Conservation (phyloP, 2,888 invertebrate genomes). For the Tenthredo scrophulariae region DNA sequence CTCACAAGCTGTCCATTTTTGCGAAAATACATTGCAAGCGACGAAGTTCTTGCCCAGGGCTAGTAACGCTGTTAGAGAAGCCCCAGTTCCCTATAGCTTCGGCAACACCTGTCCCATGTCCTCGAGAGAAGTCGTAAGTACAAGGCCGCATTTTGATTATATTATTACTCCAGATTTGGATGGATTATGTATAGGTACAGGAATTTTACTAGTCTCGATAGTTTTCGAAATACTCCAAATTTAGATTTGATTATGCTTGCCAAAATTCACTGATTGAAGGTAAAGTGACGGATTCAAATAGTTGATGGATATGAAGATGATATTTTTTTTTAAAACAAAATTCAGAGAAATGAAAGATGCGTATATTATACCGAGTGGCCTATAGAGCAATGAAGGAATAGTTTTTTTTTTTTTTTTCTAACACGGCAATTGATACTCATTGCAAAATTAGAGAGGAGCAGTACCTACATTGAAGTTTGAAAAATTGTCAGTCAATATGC, state of each 20-base stretch:
- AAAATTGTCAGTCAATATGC: constrained; percentile 46
- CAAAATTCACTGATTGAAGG: constrained; percentile 7
- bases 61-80: constrained; percentile 68
- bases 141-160: constrained; percentile 61
- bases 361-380: background rate
- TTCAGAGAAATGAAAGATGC: background rate
- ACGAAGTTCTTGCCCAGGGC: constrained; percentile 68
- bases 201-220: background rate
- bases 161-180: background rate
- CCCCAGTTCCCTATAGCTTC: constrained; percentile 75
- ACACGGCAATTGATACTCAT: too few relatives aligned
- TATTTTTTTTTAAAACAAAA: background rate
- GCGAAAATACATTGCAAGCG: constrained; percentile 70
- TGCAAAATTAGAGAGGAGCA: too few relatives aligned
- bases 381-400: background rate
- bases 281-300: constrained; percentile 20
- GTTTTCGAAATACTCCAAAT: background rate
- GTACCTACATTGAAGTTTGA: too few relatives aligned
- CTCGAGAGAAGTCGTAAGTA: constrained; percentile 66
- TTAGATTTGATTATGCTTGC: constrained; percentile 13
- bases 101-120: constrained; percentile 68
- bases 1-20: constrained; percentile 71
- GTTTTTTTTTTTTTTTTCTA: too few relatives aligned
- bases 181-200: background rate
- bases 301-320: constrained; percentile 7